Base-by-base conservation (phyloP, 2,113 vertebrate genomes). In the Ia io region DNA sequence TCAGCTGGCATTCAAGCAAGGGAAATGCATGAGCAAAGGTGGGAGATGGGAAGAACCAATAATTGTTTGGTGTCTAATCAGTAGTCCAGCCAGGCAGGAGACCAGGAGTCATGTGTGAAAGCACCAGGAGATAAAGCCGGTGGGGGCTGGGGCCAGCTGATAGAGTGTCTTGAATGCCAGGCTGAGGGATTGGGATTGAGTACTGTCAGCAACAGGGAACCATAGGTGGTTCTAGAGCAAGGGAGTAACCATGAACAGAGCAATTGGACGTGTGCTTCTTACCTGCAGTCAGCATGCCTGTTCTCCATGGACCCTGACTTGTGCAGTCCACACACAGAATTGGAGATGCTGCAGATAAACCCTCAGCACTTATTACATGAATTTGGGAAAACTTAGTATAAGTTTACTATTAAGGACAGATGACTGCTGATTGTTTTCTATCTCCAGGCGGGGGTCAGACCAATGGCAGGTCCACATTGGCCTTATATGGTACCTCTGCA, bases 381-480 rank as follows among this genome's bases (percentile, higher is more conserved):
- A 77, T 47, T 67, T 86, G 79, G 51, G 23, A 61, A 94, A 83
- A 78, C 23, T 63, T 88, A 74, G 65, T 69, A 28, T 63, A 30
- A 20, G 51, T 53, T 53, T 90, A 49, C 77, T 76, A 17, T 71
- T 69, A 93, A 49, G 73, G 61, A 78, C 56, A 93, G 67, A 78
- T 51, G 59, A 25, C 63, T 69, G 22, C 17, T 40, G 84, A 78
- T 65, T 79, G n/a, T 90, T 92, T 94, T 93, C 82, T 53, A 96
- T 63, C 49, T 93, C 76, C 76, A 79, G 16, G 4, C 78, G 88
- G 90, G 78, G 32, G 28, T 89, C 79, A 93, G 35, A 87, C 16
- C 63, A 92, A 94, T 93, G 42, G 11, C 63, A 80, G 76, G 47
- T 20, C 42, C 69, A 71, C 80, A 59, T 49, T 20, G 16, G 67